A percentile compares a stretch with the other conserved stretches of the same genome.
Conservation (phyloP, 2,113 vertebrate genomes). For the Mastomys coucha region DNA sequence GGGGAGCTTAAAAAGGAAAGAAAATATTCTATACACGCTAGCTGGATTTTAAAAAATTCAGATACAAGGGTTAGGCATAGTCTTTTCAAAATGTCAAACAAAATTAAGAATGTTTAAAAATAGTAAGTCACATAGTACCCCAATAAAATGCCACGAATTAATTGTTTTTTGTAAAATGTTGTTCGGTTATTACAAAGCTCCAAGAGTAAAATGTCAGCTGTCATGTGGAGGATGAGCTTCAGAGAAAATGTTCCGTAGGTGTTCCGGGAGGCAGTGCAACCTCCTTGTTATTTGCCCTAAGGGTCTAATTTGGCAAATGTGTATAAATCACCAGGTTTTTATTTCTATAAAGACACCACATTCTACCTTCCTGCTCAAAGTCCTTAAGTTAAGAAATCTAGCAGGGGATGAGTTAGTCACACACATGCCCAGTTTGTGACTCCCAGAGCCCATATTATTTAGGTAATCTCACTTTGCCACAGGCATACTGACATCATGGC, state of each 20-base stretch:
- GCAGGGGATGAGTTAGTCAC: slow-evolving; percentile 7
- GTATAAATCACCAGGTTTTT: slow-evolving; percentile 63
- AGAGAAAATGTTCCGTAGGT: background rate
- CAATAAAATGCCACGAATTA: slow-evolving; percentile 72
- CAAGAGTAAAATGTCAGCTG: slow-evolving; percentile 53
- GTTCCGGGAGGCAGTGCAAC: background rate
- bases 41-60: slow-evolving; percentile 15
- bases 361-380: slow-evolving; percentile 28
- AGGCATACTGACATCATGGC: slow-evolving; percentile 9
- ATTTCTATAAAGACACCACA: background rate
- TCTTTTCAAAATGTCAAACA: slow-evolving; percentile 73
- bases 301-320: slow-evolving; percentile 72
- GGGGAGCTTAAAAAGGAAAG: slow-evolving; percentile 54
- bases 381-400: background rate
- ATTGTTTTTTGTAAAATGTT: slow-evolving; percentile 52
- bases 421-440: slow-evolving; percentile 49
- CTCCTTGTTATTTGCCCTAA: slow-evolving; percentile 8
- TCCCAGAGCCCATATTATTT: slow-evolving; percentile 52
- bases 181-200: slow-evolving; percentile 67
- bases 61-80: slow-evolving; percentile 52
- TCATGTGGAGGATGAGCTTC: background rate
- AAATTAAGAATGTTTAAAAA: slow-evolving; percentile 47
- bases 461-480: slow-evolving; percentile 32
- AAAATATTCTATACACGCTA: slow-evolving; percentile 36
- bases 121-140: slow-evolving; percentile 56